phyloP scores from a whole-genome alignment of 2,113 vertebrate genomes.

The Trematocara nigrifrons region DNA sequence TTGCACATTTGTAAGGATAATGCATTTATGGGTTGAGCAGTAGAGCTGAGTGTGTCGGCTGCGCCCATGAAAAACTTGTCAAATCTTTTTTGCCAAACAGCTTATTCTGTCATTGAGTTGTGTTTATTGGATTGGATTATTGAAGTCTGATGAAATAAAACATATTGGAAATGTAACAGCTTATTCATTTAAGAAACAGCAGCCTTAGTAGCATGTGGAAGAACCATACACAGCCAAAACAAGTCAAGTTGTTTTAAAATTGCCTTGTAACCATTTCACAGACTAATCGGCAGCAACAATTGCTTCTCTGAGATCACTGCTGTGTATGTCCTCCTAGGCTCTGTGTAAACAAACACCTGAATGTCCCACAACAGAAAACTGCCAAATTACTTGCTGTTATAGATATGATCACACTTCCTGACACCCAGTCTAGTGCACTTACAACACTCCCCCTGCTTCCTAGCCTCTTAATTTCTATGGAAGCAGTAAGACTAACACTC shows the following conservation, averaged over 20 bases:
- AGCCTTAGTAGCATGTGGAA: background rate
- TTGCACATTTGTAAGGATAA: background rate
- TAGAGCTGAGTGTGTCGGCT: background rate
- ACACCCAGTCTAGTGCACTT: background rate
- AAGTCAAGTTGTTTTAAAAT: background rate
- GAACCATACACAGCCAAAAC: background rate
- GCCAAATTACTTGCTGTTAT: fast-evolving
- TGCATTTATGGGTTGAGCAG: background rate
- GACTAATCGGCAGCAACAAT: background rate
- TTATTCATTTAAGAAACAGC: background rate
- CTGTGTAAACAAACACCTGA: background rate
- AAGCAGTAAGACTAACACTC: background rate
- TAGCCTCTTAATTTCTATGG: background rate
- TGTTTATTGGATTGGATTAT: background rate
- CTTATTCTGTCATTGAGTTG: background rate
- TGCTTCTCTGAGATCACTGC: background rate
- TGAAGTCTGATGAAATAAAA: background rate
- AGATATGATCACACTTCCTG: background rate
- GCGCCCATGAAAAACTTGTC: fast-evolving
- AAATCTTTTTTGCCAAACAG: background rate
- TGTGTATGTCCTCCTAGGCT: fast-evolving
- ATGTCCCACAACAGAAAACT: background rate
- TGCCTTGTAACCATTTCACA: background rate
- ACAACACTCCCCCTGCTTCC: background rate
- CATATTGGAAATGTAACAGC: background rate